These are phyloP conservation scores for Halichoerus grypus DNA, from an alignment of 2,113 vertebrate species.

Conservation along the genomic window DNA sequence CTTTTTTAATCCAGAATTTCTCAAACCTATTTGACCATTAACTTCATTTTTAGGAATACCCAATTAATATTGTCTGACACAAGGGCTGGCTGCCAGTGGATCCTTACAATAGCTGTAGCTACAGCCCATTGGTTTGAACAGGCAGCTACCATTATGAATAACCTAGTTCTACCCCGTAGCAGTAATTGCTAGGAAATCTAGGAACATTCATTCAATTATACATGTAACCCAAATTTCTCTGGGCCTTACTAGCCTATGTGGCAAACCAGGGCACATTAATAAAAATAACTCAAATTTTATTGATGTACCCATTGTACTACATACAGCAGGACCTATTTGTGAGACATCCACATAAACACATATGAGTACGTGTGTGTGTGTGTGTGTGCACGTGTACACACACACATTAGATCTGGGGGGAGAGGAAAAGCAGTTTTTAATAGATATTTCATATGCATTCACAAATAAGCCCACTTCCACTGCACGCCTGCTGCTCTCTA, in stretches of 20 bases:
- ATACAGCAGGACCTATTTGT: neutral
- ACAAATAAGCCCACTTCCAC: neutral
- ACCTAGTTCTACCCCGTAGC: neutral
- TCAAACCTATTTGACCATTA: neutral
- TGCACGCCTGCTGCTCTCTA: neutral
- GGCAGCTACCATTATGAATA: neutral
- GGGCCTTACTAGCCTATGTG: neutral
- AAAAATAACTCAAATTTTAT: neutral
- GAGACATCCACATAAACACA: neutral
- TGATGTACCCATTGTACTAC: neutral
- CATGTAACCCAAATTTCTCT: neutral
- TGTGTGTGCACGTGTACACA: fast-evolving
- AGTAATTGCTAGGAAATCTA: neutral
- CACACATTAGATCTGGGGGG: neutral
- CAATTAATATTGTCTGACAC: neutral
- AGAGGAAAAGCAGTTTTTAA: neutral
- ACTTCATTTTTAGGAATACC: neutral
- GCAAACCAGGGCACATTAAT: neutral
- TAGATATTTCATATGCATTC: neutral
- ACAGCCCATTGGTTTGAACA: neutral
- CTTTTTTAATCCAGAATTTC: slow-evolving; percentile 7
- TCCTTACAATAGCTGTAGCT: neutral
- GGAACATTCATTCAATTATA: neutral
- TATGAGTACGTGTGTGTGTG: fast-evolving
- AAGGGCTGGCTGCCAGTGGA: neutral